Evolutionary conservation across 1,140 invertebrate species (phyloP).

Genomic region (Nasonia longicornis): DNA sequence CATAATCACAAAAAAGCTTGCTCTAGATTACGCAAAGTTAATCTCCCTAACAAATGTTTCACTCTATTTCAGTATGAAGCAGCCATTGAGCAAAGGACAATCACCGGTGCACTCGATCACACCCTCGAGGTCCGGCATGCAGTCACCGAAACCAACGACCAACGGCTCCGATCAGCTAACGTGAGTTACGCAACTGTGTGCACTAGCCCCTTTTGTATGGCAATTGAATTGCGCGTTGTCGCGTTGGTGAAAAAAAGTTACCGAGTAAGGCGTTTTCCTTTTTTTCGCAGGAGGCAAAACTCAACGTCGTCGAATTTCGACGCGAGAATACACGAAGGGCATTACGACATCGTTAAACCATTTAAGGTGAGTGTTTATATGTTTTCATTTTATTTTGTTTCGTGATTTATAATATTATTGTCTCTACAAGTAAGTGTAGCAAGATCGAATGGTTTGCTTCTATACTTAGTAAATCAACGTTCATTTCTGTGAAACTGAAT

Average conservation of each 20-base stretch:
- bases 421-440: background rate
- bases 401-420: background rate
- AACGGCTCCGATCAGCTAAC: conserved; percentile 62
- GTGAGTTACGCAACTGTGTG: conserved; percentile 56
- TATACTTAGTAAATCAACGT: background rate
- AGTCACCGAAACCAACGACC: conserved; percentile 64
- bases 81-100: conserved; percentile 64
- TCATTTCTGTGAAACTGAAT: background rate
- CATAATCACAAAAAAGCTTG: too few relatives aligned
- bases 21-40: background rate
- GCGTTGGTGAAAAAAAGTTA: conserved; percentile 10
- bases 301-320: conserved; percentile 62
- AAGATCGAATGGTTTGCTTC: background rate
- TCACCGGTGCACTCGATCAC: conserved; percentile 63
- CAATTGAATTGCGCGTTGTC: background rate
- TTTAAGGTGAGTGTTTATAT: conserved; percentile 60
- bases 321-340: conserved; percentile 64
- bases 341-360: conserved; percentile 69
- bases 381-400: background rate
- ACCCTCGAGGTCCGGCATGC: conserved; percentile 62
- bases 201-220: background rate
- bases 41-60: background rate
- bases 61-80: conserved; percentile 62
- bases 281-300: conserved; percentile 60
- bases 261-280: conserved; percentile 38